These are phyloP conservation scores for Meganola albula DNA, from an alignment of 2,888 invertebrate species.

Conservation along the genomic window DNA sequence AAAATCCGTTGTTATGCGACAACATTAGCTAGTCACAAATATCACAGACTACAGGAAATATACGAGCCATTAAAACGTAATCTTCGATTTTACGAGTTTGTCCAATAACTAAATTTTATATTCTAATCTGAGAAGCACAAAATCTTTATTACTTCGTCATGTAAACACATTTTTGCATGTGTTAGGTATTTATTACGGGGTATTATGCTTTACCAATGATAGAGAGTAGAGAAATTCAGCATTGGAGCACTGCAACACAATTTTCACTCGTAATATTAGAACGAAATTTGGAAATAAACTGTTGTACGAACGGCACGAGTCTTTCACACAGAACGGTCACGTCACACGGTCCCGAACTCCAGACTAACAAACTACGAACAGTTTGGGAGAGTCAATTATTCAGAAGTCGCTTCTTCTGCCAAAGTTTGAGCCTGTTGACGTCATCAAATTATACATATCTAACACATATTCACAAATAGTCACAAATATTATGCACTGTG, in stretches of 20 bases:
- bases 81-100: constrained; percentile 23
- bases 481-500: constrained; percentile 53
- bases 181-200: constrained; percentile 1
- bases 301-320: constrained; percentile 22
- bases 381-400: constrained; percentile 67
- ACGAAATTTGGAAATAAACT: constrained; percentile 28
- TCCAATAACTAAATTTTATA: constrained; percentile 23
- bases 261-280: constrained; percentile 29
- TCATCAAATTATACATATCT: constrained; percentile 53
- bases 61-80: constrained; percentile 28
- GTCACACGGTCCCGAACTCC: constrained; percentile 57
- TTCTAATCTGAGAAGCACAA: constrained; percentile 23
- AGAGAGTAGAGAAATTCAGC: background rate
- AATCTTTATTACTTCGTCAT: constrained; percentile 20
- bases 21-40: constrained; percentile 17
- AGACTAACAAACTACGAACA: constrained; percentile 68
- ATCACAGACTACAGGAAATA: constrained; percentile 27
- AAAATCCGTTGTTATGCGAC: constrained; percentile 19
- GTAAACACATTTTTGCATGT: constrained; percentile 21
- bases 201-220: constrained; percentile 12
- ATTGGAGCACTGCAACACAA: constrained; percentile 15
- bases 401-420: constrained; percentile 69
- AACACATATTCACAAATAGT: constrained; percentile 44
- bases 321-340: constrained; percentile 37
- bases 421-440: constrained; percentile 71